A percentile compares a stretch with the other conserved stretches of the same genome.
Evolutionary conservation across 2,113 vertebrate species (phyloP).

Genomic region (Peromyscus maniculatus): DNA sequence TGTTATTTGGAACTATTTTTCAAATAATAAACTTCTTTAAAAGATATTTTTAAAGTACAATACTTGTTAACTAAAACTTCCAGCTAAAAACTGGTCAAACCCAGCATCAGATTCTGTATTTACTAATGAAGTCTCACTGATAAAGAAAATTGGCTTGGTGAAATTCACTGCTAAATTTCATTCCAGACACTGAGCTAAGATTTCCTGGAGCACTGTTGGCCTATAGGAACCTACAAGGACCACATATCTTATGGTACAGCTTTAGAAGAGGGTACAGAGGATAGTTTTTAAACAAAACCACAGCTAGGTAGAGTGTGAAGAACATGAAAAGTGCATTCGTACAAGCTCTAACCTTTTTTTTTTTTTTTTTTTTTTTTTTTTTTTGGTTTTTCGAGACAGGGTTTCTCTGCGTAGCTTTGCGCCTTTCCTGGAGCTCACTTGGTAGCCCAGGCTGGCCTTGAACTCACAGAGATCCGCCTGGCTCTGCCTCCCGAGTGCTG

Average conservation of each 20-base stretch:
- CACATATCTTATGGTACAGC: not conserved
- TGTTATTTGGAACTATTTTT: not conserved
- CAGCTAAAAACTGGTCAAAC: not conserved
- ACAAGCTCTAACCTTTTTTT: not conserved
- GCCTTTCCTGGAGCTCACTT: too few species aligned
- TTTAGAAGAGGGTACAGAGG: not conserved
- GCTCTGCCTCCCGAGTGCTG: too few species aligned
- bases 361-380: too few species aligned
- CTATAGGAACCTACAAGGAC: not conserved
- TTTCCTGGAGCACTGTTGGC: not conserved
- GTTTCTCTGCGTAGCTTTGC: too few species aligned
- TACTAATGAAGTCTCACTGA: not conserved
- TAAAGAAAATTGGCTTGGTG: not conserved
- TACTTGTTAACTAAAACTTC: constrained; percentile 10
- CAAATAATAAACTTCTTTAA: not conserved
- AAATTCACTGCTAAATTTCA: not conserved
- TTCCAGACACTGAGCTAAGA: not conserved
- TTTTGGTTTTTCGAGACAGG: too few species aligned
- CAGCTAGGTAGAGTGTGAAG: not conserved
- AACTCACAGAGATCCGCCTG: too few species aligned
- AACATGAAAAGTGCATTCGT: constrained; percentile 14
- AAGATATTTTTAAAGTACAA: not conserved
- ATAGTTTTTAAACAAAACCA: not conserved
- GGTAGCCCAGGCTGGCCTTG: too few species aligned
- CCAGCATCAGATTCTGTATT: not conserved